Evolutionary conservation across 2,888 invertebrate genomes (phyloP).

Genomic region (Calliphora vomitoria): DNA sequence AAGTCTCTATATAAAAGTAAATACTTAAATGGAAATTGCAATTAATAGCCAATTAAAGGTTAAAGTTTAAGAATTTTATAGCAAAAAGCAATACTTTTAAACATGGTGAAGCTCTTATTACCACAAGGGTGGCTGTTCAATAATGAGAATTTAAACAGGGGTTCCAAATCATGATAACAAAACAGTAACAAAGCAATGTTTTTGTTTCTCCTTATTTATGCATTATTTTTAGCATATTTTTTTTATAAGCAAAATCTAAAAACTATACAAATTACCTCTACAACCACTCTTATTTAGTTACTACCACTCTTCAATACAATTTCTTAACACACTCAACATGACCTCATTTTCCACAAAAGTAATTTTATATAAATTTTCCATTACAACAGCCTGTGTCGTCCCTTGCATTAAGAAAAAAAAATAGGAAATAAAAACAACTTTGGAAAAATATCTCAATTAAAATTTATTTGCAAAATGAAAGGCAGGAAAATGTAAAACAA

Average conservation of each 20-base stretch:
- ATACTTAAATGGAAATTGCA: background rate
- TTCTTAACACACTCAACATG: conserved; percentile 24
- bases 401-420: background rate
- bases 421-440: conserved; percentile 23
- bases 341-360: conserved; percentile 44
- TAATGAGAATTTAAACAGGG: too few relatives aligned
- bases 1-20: background rate
- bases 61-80: background rate
- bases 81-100: background rate
- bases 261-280: background rate
- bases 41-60: background rate
- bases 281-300: background rate
- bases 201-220: too few relatives aligned
- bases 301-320: background rate
- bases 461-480: conserved; percentile 56
- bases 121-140: too few relatives aligned
- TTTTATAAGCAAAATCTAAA: background rate
- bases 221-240: too few relatives aligned
- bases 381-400: conserved; percentile 24
- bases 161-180: too few relatives aligned
- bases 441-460: conserved; percentile 55
- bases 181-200: too few relatives aligned
- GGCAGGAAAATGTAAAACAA: conserved; percentile 48
- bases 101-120: background rate
- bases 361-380: conserved; percentile 6